phyloP scores from a whole-genome alignment of 2,888 invertebrate genomes.

The Rhagium mordax region DNA sequence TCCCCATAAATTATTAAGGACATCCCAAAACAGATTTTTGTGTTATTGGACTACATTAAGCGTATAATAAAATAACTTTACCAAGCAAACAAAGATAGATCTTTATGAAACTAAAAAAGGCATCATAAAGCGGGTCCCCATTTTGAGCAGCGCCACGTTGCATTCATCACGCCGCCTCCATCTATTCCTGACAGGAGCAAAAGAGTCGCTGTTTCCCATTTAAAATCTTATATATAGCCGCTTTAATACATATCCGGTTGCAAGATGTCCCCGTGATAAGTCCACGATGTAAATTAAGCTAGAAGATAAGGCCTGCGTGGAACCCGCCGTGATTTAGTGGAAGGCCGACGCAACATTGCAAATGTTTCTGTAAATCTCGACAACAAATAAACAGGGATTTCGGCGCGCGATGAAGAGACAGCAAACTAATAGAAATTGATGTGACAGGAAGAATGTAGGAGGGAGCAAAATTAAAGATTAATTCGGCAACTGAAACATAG shows the following conservation, averaged over 20 bases:
- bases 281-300: background rate
- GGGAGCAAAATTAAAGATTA: conserved; percentile 35
- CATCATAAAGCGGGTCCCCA: too few species aligned
- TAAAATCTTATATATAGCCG: background rate
- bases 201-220: background rate
- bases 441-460: conserved; percentile 46
- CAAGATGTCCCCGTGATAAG: background rate
- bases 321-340: background rate
- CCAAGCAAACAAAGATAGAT: too few species aligned
- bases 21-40: too few species aligned
- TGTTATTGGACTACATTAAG: too few species aligned
- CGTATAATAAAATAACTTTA: too few species aligned
- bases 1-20: too few species aligned
- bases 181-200: background rate
- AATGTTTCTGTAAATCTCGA: background rate
- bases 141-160: too few species aligned
- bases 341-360: background rate
- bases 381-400: conserved; percentile 7
- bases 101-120: too few species aligned
- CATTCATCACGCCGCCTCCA: background rate
- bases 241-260: background rate
- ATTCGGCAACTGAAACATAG: background rate
- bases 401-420: background rate
- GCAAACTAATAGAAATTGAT: conserved; percentile 49
- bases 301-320: background rate